Conservation (phyloP, 2,113 vertebrate species). For the Micromys minutus region DNA sequence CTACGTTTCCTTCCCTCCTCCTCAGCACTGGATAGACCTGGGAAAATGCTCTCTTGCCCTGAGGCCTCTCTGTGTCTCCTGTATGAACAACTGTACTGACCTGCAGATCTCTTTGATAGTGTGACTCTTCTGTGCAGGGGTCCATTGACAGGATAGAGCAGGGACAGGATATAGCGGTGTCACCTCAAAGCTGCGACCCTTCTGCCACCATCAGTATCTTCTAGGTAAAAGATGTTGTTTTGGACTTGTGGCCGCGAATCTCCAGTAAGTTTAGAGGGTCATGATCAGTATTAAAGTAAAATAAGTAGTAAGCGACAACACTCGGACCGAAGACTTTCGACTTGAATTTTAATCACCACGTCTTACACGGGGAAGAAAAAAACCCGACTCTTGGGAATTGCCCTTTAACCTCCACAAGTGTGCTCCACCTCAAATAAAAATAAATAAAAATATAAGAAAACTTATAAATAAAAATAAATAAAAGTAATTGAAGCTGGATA, state of each 20-base stretch:
- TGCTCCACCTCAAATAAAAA: background rate
- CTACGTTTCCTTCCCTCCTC: too few relatives aligned
- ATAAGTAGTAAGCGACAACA: too few relatives aligned
- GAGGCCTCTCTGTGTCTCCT: background rate
- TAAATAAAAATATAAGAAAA: background rate
- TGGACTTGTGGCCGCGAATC: background rate
- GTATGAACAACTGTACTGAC: background rate
- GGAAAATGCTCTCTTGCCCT: rapidly evolving
- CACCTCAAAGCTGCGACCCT: background rate
- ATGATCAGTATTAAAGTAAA: background rate
- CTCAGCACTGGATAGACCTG: background rate
- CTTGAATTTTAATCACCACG: background rate
- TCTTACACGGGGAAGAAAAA: background rate
- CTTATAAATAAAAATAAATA: background rate
- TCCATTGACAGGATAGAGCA: background rate
- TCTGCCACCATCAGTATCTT: background rate
- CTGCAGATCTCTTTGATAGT: background rate
- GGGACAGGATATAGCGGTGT: too few relatives aligned
- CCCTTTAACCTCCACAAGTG: background rate
- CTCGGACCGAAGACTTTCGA: background rate
- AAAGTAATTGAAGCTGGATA: background rate
- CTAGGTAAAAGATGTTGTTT: background rate
- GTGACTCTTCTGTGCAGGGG: background rate
- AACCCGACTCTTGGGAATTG: background rate
- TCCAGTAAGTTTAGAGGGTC: background rate